Evolutionary conservation across 2,113 vertebrate genomes (phyloP).

Genomic region (Burhinus bistriatus): DNA sequence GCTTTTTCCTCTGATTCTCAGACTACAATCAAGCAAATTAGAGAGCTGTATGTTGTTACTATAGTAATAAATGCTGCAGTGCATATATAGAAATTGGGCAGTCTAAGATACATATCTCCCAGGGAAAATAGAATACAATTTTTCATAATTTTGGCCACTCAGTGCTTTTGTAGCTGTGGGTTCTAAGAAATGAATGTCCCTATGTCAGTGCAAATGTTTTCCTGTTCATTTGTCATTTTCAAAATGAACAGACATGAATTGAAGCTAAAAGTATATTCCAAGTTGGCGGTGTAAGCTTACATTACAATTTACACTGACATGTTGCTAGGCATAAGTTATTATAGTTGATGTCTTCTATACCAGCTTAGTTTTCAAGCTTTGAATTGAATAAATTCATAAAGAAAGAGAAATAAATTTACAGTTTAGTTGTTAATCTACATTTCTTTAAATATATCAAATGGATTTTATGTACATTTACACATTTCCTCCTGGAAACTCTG

Average conservation of each 20-base stretch:
- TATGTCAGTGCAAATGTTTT: background rate
- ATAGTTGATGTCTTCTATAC: background rate
- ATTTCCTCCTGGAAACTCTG: too few species aligned
- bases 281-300: background rate
- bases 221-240: background rate
- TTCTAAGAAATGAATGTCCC: background rate
- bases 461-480: background rate
- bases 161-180: background rate
- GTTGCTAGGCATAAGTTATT: background rate
- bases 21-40: slow-evolving; percentile 59
- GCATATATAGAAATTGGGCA: slow-evolving; percentile 38
- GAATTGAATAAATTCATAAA: background rate
- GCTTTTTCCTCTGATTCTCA: slow-evolving; percentile 13
- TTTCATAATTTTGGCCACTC: slow-evolving; percentile 53
- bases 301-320: background rate
- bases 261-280: background rate
- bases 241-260: background rate
- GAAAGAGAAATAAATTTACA: background rate
- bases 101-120: background rate
- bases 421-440: background rate
- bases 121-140: slow-evolving; percentile 53
- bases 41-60: slow-evolving; percentile 64
- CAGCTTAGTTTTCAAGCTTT: background rate
- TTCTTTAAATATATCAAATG: background rate
- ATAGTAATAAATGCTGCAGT: slow-evolving; percentile 63